phyloP scores from a whole-genome alignment of 2,888 invertebrate species.

The Rugalucina vietnamica region DNA sequence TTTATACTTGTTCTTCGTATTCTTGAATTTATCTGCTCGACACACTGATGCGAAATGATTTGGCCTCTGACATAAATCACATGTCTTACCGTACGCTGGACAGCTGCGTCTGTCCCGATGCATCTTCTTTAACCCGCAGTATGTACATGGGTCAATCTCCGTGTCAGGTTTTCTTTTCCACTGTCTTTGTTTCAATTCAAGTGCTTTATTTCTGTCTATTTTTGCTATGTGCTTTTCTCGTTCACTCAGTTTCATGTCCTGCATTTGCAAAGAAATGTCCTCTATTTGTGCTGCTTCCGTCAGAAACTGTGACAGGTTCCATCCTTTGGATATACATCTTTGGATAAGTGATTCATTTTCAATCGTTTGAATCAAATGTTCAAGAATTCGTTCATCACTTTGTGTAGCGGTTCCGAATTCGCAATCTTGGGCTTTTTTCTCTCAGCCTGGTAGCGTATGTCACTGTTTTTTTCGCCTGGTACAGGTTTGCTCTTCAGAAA shows the following conservation, averaged over 20 bases:
- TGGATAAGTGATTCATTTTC: no score
- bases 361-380: no score
- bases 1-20: not conserved
- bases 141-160: not conserved
- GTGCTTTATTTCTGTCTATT: not conserved
- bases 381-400: no score
- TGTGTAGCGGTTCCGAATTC: no score
- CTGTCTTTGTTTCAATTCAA: not conserved
- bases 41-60: not conserved
- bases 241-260: not conserved
- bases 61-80: not conserved
- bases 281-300: no score
- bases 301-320: no score
- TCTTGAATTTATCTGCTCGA: not conserved
- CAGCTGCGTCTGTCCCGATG: not conserved
- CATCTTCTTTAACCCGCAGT: not conserved
- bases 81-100: slow-evolving; percentile 7
- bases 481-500: no score
- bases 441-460: no score
- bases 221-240: not conserved
- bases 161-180: not conserved
- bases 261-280: slow-evolving; percentile 1
- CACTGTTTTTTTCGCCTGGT: no score
- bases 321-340: no score
- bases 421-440: no score